Evolutionary conservation across 2,797 vertebrate genomes (phyloP).

Genomic region (Catamblyrhynchus diadema): DNA sequence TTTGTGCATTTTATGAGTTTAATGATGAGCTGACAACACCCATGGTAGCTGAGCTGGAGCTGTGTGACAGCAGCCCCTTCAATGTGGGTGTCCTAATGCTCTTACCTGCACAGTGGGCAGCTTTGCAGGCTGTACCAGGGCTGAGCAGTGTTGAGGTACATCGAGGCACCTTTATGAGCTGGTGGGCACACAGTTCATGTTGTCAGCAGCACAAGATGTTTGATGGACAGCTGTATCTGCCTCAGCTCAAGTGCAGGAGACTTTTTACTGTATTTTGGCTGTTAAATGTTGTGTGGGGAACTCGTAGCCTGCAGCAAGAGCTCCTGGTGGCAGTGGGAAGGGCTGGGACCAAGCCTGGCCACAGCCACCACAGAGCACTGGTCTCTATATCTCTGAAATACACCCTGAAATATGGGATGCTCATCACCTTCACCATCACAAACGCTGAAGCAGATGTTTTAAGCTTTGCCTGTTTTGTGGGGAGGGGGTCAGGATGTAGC

Average conservation of each 20-base stretch:
- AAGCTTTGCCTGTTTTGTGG: background rate
- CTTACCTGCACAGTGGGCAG: background rate
- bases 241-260: background rate
- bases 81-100: background rate
- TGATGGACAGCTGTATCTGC: background rate
- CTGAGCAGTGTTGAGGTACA: accelerated
- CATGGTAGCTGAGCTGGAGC: background rate
- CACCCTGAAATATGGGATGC: background rate
- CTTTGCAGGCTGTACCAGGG: background rate
- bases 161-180: background rate
- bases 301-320: background rate
- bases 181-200: accelerated
- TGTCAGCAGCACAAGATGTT: background rate
- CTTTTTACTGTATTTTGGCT: background rate
- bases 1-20: background rate
- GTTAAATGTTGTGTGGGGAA: background rate
- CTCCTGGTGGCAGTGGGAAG: background rate
- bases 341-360: background rate
- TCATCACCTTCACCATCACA: background rate
- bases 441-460: background rate
- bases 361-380: background rate
- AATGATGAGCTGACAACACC: background rate
- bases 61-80: background rate
- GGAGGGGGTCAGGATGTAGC: background rate
- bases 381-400: background rate